Conservation (phyloP, 2,113 vertebrate genomes). For the Pollimyrus isidori region DNA sequence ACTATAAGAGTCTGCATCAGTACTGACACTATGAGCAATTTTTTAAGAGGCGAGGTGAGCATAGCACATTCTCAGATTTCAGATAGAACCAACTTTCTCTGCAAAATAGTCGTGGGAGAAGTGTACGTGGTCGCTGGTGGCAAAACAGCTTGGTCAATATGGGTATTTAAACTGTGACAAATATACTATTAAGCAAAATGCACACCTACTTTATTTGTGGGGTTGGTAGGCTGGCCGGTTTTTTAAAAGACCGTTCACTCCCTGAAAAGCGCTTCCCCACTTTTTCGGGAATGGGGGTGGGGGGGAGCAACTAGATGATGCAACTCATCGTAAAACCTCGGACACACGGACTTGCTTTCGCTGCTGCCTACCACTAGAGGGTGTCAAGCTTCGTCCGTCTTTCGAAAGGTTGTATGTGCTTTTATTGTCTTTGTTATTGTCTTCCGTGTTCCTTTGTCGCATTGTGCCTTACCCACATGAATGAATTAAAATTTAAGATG, state of each 20-base stretch:
- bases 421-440: constrained; percentile 6
- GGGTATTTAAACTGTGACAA: background rate
- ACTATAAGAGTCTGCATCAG: background rate
- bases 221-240: background rate
- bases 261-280: background rate
- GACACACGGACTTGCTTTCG: background rate
- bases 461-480: background rate
- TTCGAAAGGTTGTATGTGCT: background rate
- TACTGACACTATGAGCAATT: background rate
- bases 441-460: background rate
- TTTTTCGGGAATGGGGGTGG: background rate
- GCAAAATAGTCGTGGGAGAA: background rate
- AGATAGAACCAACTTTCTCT: background rate
- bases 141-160: background rate
- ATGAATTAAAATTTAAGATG: background rate
- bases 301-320: constrained; percentile 10
- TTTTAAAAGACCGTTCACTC: background rate
- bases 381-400: background rate
- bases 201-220: background rate
- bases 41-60: background rate
- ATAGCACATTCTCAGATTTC: background rate
- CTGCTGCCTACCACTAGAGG: constrained; percentile 15
- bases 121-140: background rate
- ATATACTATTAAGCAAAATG: background rate
- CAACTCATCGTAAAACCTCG: constrained; percentile 8